Evolutionary conservation across 2,888 invertebrate genomes (phyloP), one percentile per base, ranked within the genome.

Genomic region (Epicampocera succincta): DNA sequence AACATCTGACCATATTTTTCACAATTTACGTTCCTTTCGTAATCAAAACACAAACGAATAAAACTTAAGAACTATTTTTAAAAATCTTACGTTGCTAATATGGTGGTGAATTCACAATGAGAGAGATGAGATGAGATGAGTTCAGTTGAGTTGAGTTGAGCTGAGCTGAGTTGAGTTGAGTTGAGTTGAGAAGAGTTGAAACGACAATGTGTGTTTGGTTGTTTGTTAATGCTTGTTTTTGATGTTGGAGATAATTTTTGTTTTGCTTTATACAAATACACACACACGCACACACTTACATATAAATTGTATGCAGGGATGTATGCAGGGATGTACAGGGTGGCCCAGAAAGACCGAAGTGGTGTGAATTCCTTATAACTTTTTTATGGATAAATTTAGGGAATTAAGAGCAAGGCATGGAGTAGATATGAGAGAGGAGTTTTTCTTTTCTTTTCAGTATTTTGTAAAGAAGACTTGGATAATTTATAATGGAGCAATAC

Each of bases 71-170:
- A 77, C 80, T 80, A 80, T 46, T 74, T 44, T 77, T 50, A 71
- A 80, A 73, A 60, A 69, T 69, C 76, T 83, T 83, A 83, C 69
- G 29, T 17, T 72, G 54, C 76, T 80, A 83, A 65, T 83, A 83
- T 83, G 83, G 83, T 83, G 80, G 83, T 83, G 83, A 80, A 80
- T 83, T 83, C 83, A 83, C 83, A 83, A 83, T 83, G 33, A 33
- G 46, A 73, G 50, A 58, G 42, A 72, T 54, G 46, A 52, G 69
- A 68, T 50, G 50, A 61, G 60, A 50, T 66, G 60, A 75, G 58
- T 29, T 19, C 17, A 63, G 42, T 65, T 52, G 46, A n/a, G n/a
- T n/a, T n/a, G n/a, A n/a, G n/a, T n/a, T n/a, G n/a, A n/a, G n/a
- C n/a, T n/a, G n/a, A n/a, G n/a, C n/a, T n/a, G n/a, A n/a, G n/a